A percentile compares a stretch with the other conserved stretches of the same genome.
Conservation (phyloP, 1,140 invertebrate genomes). For the Pseudomyrmex flavicornis region DNA sequence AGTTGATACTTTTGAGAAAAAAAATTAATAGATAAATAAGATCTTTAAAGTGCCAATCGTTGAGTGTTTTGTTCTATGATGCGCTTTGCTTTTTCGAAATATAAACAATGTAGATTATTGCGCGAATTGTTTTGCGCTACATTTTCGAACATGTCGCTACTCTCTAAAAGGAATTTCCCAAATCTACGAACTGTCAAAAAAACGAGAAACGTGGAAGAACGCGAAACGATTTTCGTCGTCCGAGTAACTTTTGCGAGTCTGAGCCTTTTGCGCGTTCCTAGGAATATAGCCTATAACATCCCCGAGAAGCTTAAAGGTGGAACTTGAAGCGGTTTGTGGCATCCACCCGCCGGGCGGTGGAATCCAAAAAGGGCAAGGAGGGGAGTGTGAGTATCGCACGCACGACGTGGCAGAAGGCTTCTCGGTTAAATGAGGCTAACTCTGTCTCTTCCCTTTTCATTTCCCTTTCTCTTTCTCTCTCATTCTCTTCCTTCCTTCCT, state of each 20-base stretch:
- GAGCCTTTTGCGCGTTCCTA: constrained; percentile 18
- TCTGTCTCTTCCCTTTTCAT: constrained; percentile 61
- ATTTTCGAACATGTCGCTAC: neutral
- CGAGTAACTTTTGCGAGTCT: neutral
- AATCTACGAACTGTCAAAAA: constrained; percentile 12
- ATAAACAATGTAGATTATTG: neutral
- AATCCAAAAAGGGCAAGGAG: constrained; percentile 63
- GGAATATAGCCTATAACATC: constrained; percentile 26
- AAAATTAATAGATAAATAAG: no score
- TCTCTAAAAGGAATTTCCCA: neutral
- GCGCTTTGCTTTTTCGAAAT: neutral
- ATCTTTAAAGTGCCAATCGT: no score
- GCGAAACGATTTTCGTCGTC: constrained; percentile 28
- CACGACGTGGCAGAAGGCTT: constrained; percentile 75
- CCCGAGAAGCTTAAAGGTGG: constrained; percentile 41
- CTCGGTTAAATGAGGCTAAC: constrained; percentile 83
- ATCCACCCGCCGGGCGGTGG: neutral
- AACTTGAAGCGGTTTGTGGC: constrained; percentile 51
- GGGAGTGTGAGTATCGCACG: constrained; percentile 71
- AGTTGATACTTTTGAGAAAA: no score
- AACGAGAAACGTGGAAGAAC: constrained; percentile 27
- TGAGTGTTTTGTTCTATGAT: no score
- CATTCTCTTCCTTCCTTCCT: neutral
- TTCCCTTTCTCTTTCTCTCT: neutral
- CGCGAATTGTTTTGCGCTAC: neutral